phyloP scores from a whole-genome alignment of 2,797 vertebrate species.

The Selene dorsalis region DNA sequence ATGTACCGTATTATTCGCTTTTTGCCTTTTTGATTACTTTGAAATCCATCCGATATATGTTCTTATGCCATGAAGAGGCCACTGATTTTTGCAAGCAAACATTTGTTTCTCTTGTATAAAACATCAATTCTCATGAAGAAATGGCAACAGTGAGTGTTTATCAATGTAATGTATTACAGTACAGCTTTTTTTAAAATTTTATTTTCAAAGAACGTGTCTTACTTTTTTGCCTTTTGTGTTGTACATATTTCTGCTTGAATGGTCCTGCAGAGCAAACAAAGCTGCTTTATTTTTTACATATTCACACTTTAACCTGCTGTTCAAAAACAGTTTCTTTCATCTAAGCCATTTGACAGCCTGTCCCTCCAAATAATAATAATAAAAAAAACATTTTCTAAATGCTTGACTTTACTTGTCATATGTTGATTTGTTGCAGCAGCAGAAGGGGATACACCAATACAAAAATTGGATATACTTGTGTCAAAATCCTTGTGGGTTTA shows the following conservation, averaged over 20 bases:
- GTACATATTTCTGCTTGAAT: slow-evolving; percentile 93
- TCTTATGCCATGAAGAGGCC: slow-evolving; percentile 82
- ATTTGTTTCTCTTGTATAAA: slow-evolving; percentile 86
- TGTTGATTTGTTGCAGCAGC: background rate
- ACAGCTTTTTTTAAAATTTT: slow-evolving; percentile 81
- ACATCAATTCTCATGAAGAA: slow-evolving; percentile 84
- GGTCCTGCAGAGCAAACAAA: slow-evolving; percentile 91
- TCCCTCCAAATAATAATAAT: slow-evolving; percentile 93
- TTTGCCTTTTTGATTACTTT: slow-evolving; percentile 83
- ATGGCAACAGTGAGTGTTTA: slow-evolving; percentile 90
- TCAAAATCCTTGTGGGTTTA: background rate
- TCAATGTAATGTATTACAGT: slow-evolving; percentile 92
- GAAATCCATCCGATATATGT: slow-evolving; percentile 83
- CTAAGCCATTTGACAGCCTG: slow-evolving; percentile 93
- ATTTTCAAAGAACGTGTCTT: slow-evolving; percentile 86
- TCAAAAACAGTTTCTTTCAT: slow-evolving; percentile 92
- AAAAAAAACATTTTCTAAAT: slow-evolving; percentile 83
- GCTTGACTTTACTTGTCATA: slow-evolving; percentile 58
- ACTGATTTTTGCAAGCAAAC: slow-evolving; percentile 81
- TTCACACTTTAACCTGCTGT: slow-evolving; percentile 88
- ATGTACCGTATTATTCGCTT: slow-evolving; percentile 82
- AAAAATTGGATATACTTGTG: background rate
- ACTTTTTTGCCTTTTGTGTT: slow-evolving; percentile 92
- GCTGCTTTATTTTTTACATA: slow-evolving; percentile 92
- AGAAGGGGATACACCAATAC: background rate